These are phyloP conservation scores for Eulithis prunata DNA, from an alignment of 2,888 invertebrate genomes.

Conservation along the genomic window DNA sequence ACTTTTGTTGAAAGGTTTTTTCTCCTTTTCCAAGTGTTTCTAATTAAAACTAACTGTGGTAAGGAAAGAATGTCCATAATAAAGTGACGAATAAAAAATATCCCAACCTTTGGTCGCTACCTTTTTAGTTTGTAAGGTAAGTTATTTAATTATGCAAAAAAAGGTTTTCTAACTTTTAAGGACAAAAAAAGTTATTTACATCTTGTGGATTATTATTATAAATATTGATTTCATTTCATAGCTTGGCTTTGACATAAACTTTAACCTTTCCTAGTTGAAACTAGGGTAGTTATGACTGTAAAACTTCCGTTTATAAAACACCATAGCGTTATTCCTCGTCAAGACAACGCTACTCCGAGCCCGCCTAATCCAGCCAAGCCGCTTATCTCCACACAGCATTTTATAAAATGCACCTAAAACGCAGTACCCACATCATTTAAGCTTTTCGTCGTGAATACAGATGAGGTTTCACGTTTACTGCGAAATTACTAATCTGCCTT, in stretches of 20 bases:
- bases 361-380: constrained; percentile 19
- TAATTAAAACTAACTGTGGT: constrained; percentile 75
- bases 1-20: constrained; percentile 55
- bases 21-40: constrained; percentile 56
- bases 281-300: not conserved
- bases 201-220: too few relatives aligned
- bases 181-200: too few relatives aligned
- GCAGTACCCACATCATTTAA: constrained; percentile 39
- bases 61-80: constrained; percentile 59
- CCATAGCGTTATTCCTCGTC: constrained; percentile 5
- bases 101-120: constrained; percentile 46
- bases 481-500: constrained; percentile 56
- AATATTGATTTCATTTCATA: too few relatives aligned
- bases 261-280: too few relatives aligned
- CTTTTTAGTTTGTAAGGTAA: constrained; percentile 35
- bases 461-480: constrained; percentile 60
- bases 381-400: constrained; percentile 32
- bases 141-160: too few relatives aligned
- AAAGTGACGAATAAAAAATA: constrained; percentile 60
- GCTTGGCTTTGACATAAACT: too few relatives aligned
- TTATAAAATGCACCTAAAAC: constrained; percentile 32
- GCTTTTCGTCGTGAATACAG: constrained; percentile 53
- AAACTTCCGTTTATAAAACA: not conserved
- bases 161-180: too few relatives aligned
- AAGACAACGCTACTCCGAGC: constrained; percentile 14